Percentiles rank a stretch among this genome's conserved stretches.
These are phyloP conservation scores for Lophius piscatorius DNA, from an alignment of 2,113 vertebrate species.

Conservation along the genomic window DNA sequence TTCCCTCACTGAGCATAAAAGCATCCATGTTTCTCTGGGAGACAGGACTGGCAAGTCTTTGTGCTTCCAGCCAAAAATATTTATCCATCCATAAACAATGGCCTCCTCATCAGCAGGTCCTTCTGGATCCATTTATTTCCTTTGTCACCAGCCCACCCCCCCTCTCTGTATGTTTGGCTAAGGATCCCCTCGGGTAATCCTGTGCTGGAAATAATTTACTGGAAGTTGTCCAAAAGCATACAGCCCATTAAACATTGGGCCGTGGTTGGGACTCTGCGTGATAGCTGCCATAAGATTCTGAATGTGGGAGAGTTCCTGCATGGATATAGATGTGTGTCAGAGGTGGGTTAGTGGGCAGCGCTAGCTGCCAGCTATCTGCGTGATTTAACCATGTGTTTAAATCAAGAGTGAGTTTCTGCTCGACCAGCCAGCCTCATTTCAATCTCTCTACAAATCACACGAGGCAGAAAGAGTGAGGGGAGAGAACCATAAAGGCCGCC, in stretches of 20 bases:
- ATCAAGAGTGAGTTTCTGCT: slow-evolving; percentile 67
- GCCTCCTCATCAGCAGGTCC: slow-evolving; percentile 39
- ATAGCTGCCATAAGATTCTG: slow-evolving; percentile 52
- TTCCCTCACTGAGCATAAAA: slow-evolving; percentile 26
- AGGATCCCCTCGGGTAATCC: slow-evolving; percentile 19
- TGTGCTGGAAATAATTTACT: slow-evolving; percentile 50
- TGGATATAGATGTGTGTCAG: slow-evolving; percentile 63
- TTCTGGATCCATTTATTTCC: slow-evolving; percentile 34
- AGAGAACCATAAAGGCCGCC: slow-evolving; percentile 63
- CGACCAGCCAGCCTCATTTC: slow-evolving; percentile 75
- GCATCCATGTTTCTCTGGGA: slow-evolving; percentile 20
- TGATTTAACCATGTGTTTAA: slow-evolving; percentile 78
- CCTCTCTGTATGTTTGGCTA: slow-evolving; percentile 15
- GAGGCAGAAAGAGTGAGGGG: slow-evolving; percentile 46
- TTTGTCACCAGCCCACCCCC: slow-evolving; percentile 20
- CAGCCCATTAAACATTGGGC: slow-evolving; percentile 44
- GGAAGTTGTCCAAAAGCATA: slow-evolving; percentile 32
- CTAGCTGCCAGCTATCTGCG: slow-evolving; percentile 70
- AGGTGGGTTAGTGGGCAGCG: slow-evolving; percentile 49
- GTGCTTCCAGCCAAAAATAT: slow-evolving; percentile 46
- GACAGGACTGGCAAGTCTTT: slow-evolving; percentile 26
- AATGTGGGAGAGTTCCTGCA: slow-evolving; percentile 55
- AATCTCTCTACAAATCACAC: slow-evolving; percentile 79
- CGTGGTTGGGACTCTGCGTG: slow-evolving; percentile 33
- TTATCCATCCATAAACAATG: slow-evolving; percentile 52